These are phyloP conservation scores for Saguinus midas DNA, from an alignment of 2,113 vertebrate genomes.

Conservation along the genomic window DNA sequence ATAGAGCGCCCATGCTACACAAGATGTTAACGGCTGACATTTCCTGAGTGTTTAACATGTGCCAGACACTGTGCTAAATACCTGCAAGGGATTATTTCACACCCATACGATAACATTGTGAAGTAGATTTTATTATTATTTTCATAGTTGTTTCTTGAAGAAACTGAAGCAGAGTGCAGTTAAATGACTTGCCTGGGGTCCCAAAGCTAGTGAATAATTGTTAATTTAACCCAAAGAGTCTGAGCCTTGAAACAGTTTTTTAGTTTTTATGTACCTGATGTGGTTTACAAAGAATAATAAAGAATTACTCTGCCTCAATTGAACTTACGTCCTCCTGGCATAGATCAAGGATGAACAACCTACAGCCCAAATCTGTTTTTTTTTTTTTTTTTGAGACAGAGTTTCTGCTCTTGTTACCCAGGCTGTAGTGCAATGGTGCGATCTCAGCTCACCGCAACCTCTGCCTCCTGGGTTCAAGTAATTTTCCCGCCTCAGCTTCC, in stretches of 20 bases:
- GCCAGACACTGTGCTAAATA: not conserved
- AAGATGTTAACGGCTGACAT: not conserved
- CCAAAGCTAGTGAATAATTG: not conserved
- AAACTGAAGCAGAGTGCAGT: not conserved
- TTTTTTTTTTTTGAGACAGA: too few relatives aligned
- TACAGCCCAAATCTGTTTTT: not conserved
- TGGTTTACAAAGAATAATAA: not conserved
- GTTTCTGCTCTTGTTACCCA: too few relatives aligned
- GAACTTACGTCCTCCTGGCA: not conserved
- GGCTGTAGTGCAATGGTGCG: too few relatives aligned
- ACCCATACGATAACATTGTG: not conserved
- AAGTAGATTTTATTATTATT: not conserved
- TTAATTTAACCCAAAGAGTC: not conserved
- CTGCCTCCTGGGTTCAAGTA: too few relatives aligned
- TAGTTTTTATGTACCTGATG: too few relatives aligned
- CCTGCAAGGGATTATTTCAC: not conserved
- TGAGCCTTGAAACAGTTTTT: not conserved
- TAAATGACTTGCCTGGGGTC: not conserved
- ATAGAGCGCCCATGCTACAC: too few relatives aligned
- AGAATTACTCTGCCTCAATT: not conserved
- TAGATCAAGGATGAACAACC: not conserved
- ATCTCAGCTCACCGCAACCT: too few relatives aligned
- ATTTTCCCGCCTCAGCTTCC: too few relatives aligned
- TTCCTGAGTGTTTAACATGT: not conserved
- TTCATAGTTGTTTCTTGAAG: not conserved